phyloP scores from a whole-genome alignment of 2,888 invertebrate genomes.

The Aspidiotus rigidus region DNA sequence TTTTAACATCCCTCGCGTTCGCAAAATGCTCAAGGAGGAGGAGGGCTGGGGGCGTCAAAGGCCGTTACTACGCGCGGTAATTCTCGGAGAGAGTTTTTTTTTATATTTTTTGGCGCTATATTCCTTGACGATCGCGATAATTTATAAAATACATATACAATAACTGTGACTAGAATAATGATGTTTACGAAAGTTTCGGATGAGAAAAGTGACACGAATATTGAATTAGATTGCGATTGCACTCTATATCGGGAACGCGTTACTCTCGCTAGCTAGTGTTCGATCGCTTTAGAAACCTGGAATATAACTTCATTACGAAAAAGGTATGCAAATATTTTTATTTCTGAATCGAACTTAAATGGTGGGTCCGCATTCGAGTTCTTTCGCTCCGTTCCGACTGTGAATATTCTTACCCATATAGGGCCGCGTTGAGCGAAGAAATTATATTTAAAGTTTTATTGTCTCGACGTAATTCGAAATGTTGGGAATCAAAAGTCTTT shows the following conservation, averaged over 20 bases:
- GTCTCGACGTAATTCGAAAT: too few species aligned
- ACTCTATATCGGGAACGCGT: neutral
- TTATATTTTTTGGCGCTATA: neutral
- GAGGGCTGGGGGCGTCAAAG: too few species aligned
- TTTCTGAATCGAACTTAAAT: neutral
- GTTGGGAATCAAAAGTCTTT: too few species aligned
- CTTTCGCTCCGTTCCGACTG: too few species aligned
- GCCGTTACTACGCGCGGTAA: neutral
- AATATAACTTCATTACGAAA: neutral
- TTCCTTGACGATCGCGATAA: neutral
- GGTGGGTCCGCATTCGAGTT: too few species aligned
- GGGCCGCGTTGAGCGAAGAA: too few species aligned
- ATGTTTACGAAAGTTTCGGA: neutral
- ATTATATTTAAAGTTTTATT: too few species aligned
- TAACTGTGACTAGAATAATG: neutral
- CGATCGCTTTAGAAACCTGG: neutral
- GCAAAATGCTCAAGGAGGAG: too few species aligned
- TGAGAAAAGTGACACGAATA: neutral
- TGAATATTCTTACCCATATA: too few species aligned
- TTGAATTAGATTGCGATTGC: neutral
- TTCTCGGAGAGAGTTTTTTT: too few species aligned
- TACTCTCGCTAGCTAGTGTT: neutral
- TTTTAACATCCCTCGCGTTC: too few species aligned
- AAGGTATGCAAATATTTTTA: conserved; percentile 2
- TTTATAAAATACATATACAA: neutral